Evolutionary conservation across 2,888 invertebrate species (phyloP), one percentile per base, ranked within the genome.

Genomic region (Loripinus fragilis): DNA sequence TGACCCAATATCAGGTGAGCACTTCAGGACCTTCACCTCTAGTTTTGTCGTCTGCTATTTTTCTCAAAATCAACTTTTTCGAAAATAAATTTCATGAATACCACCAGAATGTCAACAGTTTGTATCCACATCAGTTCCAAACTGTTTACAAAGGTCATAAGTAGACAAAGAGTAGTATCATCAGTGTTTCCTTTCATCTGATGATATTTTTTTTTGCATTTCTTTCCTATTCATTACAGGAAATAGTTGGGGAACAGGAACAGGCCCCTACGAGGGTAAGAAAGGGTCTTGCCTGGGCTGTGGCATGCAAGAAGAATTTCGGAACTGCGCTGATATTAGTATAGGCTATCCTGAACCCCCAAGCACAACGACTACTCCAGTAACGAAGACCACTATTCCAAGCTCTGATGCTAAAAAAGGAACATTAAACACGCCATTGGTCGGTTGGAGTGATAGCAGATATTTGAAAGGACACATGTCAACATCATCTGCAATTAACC

Each of bases 281-380:
- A 97, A 95, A 66, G 97, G 96, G 42, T 96, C 96, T 0, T 67
- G 42, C 15, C 96, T 97, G 0, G 97, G 97, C 0, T 97, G 97
- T 90, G 97, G 97, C 0, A 96, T 96, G 0, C 97, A 97, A 91
- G 97, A 97, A 92, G 97, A 97, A 90, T 97, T 97, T 90, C 95
- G 97, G 28, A 96, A 97, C 0, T 97, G 97, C 87, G 96, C 97
- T 0, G 97, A 97, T 92, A 95, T 98, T 76, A 96, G 96, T 74
- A 96, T 98, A 50, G 95, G 66, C 23, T 65, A 66, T 17, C 66
- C 72, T 0, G 72, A 64, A 45, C 52, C 70, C 1, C 50, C 70
- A 2, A 42, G 42, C 23, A 67, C 67, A 10, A 67, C 67, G n/a
- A 20, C 28, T 3, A 17, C 67, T 2, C 10, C 41, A 17, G 25